Evolutionary conservation across 2,888 invertebrate genomes (phyloP).

Genomic region (Liodrosophila aerea): DNA sequence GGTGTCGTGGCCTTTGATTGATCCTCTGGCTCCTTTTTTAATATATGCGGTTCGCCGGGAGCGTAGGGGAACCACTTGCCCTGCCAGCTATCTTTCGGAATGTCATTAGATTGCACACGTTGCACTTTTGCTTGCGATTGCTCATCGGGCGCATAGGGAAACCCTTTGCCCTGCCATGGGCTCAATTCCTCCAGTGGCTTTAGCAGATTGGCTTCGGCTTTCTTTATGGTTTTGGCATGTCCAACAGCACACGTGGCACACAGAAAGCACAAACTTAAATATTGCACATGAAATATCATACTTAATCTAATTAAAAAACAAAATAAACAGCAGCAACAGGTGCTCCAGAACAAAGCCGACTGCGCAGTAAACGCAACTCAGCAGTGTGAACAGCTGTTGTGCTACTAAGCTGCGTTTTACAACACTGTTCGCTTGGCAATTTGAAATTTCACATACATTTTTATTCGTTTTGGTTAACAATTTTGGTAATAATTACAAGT

Average conservation of each 20-base stretch:
- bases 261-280: slow-evolving; percentile 25
- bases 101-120: slow-evolving; percentile 33
- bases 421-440: slow-evolving; percentile 26
- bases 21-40: background rate
- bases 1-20: background rate
- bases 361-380: slow-evolving; percentile 38
- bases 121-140: slow-evolving; percentile 24
- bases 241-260: slow-evolving; percentile 9
- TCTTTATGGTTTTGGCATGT: slow-evolving; percentile 61
- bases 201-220: slow-evolving; percentile 74
- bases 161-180: slow-evolving; percentile 55
- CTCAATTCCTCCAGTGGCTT: slow-evolving; percentile 19
- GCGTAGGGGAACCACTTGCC: slow-evolving; percentile 72
- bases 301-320: slow-evolving; percentile 40
- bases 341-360: slow-evolving; percentile 47
- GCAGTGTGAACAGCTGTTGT: slow-evolving; percentile 50
- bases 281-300: slow-evolving; percentile 27
- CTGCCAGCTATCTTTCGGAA: slow-evolving; percentile 31
- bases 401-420: slow-evolving; percentile 2
- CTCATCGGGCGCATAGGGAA: slow-evolving; percentile 50
- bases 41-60: slow-evolving; percentile 53
- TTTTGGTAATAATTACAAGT: slow-evolving; percentile 9
- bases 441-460: slow-evolving; percentile 1
- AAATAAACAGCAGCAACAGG: slow-evolving; percentile 42
- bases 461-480: slow-evolving; percentile 9